phyloP scores from a whole-genome alignment of 2,888 invertebrate genomes.

The Steinernema scapterisci region DNA sequence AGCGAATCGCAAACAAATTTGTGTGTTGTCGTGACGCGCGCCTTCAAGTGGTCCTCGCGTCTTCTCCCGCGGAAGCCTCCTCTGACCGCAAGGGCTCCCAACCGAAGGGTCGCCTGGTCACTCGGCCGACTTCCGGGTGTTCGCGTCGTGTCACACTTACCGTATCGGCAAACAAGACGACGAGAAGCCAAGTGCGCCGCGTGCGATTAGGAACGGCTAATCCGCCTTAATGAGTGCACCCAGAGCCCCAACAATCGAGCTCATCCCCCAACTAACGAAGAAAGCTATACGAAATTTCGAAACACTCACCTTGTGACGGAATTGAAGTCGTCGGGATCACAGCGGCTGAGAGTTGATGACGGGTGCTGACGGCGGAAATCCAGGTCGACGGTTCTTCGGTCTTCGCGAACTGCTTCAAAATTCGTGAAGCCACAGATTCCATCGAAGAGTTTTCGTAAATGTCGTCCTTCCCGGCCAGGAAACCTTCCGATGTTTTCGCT shows the following conservation, averaged over 20 bases:
- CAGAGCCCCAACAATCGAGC: background rate
- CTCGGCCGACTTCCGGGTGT: slow-evolving; percentile 16
- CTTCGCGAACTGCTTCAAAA: background rate
- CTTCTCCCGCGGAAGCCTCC: slow-evolving; percentile 18
- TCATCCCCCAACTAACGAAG: background rate
- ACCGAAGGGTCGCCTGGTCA: slow-evolving; percentile 2
- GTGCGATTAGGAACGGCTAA: slow-evolving; percentile 21
- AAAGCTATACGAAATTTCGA: background rate
- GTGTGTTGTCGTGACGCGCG: slow-evolving; percentile 31
- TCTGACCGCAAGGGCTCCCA: slow-evolving; percentile 2
- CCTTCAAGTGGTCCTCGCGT: slow-evolving; percentile 21
- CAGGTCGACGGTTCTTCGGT: background rate
- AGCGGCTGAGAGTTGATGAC: background rate
- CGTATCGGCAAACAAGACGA: slow-evolving; percentile 20
- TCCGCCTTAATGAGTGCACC: slow-evolving; percentile 11
- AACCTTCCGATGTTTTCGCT: background rate
- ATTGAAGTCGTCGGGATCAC: background rate
- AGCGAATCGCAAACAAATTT: slow-evolving; percentile 29
- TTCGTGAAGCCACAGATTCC: background rate
- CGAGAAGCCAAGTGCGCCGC: background rate
- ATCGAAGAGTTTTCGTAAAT: background rate
- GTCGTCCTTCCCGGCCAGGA: background rate
- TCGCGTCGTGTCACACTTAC: slow-evolving; percentile 32
- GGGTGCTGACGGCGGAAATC: background rate
- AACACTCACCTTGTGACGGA: slow-evolving; percentile 3